Conservation (phyloP, 1,140 invertebrate genomes). For the Pteromalus puparum region DNA sequence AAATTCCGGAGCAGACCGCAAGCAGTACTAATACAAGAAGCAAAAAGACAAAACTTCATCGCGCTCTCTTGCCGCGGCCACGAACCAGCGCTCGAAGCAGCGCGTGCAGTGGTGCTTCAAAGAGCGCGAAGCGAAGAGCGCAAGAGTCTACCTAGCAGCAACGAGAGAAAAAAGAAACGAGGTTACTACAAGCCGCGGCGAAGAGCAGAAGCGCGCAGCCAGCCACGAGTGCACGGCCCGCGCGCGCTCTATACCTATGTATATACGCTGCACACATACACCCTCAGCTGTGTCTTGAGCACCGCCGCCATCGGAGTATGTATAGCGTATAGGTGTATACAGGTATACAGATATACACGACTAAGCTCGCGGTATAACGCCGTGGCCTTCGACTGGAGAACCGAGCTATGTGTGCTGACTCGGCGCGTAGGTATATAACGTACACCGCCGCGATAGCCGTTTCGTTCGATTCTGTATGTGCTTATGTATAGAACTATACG, state of each 20-base stretch:
- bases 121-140: conserved; percentile 8
- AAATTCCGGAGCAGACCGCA: background rate
- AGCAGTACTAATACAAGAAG: background rate
- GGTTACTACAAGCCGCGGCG: conserved; percentile 11
- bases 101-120: background rate
- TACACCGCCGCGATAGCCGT: background rate
- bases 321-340: background rate
- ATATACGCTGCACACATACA: background rate
- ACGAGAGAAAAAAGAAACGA: conserved; percentile 30
- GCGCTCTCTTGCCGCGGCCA: background rate
- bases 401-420: background rate
- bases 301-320: background rate
- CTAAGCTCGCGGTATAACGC: background rate
- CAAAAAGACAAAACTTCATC: background rate
- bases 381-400: conserved; percentile 13
- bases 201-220: conserved; percentile 16
- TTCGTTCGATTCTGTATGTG: background rate
- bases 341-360: background rate
- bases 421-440: background rate
- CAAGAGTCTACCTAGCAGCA: conserved; percentile 4
- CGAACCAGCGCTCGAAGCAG: background rate
- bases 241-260: background rate
- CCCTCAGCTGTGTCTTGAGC: background rate
- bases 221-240: conserved; percentile 36
- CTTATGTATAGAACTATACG: background rate